phyloP scores from a whole-genome alignment of 2,888 invertebrate species.

The Sycophila texana region DNA sequence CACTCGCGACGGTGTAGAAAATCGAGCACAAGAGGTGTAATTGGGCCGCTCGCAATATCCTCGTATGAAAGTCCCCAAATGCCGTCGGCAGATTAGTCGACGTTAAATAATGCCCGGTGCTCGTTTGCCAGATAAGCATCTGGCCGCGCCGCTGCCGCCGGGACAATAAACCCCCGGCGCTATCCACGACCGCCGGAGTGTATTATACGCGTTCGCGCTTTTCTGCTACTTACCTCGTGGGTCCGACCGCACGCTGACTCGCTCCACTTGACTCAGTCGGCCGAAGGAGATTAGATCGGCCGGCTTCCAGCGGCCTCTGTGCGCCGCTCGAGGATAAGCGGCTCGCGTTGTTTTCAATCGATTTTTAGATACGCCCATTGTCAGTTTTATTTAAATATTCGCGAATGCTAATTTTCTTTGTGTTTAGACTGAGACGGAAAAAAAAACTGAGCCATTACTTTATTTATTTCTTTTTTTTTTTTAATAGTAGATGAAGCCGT shows the following conservation, averaged over 20 bases:
- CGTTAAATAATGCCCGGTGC: constrained; percentile 27
- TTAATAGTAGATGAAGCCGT: too few relatives aligned
- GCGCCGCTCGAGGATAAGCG: background rate
- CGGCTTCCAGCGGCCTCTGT: background rate
- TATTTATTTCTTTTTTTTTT: too few relatives aligned
- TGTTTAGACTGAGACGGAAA: too few relatives aligned
- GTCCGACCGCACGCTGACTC: background rate
- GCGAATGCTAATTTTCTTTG: too few relatives aligned
- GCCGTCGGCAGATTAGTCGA: constrained; percentile 10
- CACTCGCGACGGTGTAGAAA: background rate
- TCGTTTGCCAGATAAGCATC: constrained; percentile 33
- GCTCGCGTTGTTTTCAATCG: background rate
- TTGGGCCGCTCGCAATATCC: background rate
- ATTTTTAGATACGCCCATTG: background rate
- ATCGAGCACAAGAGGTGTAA: constrained; percentile 1
- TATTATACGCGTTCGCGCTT: background rate
- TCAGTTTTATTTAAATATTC: too few relatives aligned
- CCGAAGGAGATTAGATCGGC: background rate
- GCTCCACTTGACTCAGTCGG: background rate
- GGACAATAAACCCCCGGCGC: constrained; percentile 10
- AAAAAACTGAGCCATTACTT: too few relatives aligned
- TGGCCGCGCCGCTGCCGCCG: background rate
- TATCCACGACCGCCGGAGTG: background rate
- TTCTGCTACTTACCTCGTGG: background rate
- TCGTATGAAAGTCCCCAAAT: background rate